phyloP scores from a whole-genome alignment of 1,140 invertebrate species.

The Tetragonula clypearis region DNA sequence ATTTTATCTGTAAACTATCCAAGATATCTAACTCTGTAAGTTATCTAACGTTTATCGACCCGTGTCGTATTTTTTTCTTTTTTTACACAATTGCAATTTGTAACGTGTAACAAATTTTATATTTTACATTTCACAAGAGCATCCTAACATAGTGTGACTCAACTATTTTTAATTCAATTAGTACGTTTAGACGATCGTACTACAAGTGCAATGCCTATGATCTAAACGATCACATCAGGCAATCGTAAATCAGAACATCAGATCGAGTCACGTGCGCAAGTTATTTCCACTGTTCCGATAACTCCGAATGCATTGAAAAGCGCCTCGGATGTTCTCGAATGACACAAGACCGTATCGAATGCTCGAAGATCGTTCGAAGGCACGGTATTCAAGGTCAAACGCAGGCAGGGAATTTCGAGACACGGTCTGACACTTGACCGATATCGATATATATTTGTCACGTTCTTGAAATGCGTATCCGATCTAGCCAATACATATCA shows the following conservation, averaged over 20 bases:
- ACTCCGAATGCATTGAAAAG: not conserved
- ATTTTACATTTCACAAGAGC: not conserved
- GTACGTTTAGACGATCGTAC: not conserved
- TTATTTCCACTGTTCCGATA: not conserved
- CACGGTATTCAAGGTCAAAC: not conserved
- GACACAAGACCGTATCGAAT: not conserved
- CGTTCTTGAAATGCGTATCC: constrained; percentile 4
- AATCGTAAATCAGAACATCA: not conserved
- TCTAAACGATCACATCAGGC: not conserved
- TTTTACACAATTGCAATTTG: not conserved
- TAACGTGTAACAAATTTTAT: too few relatives aligned
- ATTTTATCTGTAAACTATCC: not conserved
- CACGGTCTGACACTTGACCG: not conserved
- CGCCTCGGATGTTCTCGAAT: not conserved
- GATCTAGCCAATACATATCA: not conserved
- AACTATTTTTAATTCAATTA: not conserved
- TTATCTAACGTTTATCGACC: too few relatives aligned
- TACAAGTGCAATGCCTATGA: not conserved
- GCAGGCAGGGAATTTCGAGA: constrained; percentile 3
- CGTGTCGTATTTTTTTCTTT: too few relatives aligned
- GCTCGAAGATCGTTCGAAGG: not conserved
- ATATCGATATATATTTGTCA: constrained; percentile 3
- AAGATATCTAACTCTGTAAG: not conserved
- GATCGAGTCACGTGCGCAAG: not conserved
- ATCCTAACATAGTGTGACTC: not conserved